These are phyloP conservation scores for Epinephelus lanceolatus DNA, from an alignment of 2,113 vertebrate genomes.

Conservation along the genomic window DNA sequence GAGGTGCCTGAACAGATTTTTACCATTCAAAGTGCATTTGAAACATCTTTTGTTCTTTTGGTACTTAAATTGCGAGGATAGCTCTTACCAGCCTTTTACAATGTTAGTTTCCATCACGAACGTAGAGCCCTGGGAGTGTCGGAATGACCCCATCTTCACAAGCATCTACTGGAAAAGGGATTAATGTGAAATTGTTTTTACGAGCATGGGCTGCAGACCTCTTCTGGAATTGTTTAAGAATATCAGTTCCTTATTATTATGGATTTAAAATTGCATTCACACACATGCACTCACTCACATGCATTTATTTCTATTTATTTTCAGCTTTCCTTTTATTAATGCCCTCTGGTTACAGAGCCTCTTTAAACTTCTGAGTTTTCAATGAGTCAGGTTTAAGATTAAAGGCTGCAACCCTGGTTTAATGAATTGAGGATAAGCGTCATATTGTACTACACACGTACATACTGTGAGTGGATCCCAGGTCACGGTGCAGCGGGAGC, in stretches of 20 bases:
- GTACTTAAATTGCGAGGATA: too few species aligned
- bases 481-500: too few species aligned
- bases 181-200: not conserved
- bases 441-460: not conserved
- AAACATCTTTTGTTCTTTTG: too few species aligned
- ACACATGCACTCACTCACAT: not conserved
- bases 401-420: not conserved
- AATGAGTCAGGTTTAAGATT: not conserved
- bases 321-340: not conserved
- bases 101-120: too few species aligned
- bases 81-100: too few species aligned
- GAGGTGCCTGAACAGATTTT: too few species aligned
- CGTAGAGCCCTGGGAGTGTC: too few species aligned
- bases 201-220: not conserved
- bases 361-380: too few species aligned
- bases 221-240: slow-evolving; percentile 11
- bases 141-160: not conserved
- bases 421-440: not conserved
- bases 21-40: too few species aligned
- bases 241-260: not conserved
- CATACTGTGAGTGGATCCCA: too few species aligned
- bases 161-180: not conserved
- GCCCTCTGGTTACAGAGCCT: not conserved
- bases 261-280: not conserved
- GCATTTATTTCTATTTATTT: not conserved